These are phyloP conservation scores for Andinoacara biseriatus DNA, from an alignment of 2,113 vertebrate species.

Conservation along the genomic window DNA sequence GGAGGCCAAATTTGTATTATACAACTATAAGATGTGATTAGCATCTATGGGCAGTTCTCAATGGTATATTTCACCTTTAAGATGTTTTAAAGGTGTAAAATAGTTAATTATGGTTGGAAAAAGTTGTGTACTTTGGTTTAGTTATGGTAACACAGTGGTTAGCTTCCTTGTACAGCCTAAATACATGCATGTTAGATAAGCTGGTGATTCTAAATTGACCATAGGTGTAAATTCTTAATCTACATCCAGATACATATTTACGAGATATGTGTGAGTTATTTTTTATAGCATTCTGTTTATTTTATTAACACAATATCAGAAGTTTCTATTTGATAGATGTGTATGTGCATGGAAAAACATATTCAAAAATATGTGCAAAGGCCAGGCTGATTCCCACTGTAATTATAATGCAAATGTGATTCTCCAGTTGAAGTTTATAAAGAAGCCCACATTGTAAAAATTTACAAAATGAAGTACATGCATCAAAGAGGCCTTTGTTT, in stretches of 20 bases:
- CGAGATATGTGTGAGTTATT: background rate
- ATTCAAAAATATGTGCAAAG: background rate
- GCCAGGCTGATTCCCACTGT: background rate
- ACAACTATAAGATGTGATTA: background rate
- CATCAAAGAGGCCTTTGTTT: constrained; percentile 11
- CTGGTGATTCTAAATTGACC: background rate
- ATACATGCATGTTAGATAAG: background rate
- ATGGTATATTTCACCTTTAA: rapidly evolving
- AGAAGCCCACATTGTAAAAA: background rate
- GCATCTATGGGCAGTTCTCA: background rate
- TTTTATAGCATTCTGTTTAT: background rate
- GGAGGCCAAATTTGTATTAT: background rate
- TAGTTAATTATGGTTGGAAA: background rate
- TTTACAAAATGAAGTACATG: background rate
- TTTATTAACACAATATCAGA: background rate
- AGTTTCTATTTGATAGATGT: background rate
- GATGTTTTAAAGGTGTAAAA: background rate
- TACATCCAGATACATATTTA: background rate
- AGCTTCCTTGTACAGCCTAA: background rate
- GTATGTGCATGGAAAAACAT: rapidly evolving
- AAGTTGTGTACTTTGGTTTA: background rate
- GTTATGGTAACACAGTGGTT: background rate
- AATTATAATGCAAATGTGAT: background rate
- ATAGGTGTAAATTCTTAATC: background rate
- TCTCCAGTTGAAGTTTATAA: background rate